Base-by-base conservation (phyloP, 2,888 invertebrate genomes). In the Nephrotoma appendiculata region DNA sequence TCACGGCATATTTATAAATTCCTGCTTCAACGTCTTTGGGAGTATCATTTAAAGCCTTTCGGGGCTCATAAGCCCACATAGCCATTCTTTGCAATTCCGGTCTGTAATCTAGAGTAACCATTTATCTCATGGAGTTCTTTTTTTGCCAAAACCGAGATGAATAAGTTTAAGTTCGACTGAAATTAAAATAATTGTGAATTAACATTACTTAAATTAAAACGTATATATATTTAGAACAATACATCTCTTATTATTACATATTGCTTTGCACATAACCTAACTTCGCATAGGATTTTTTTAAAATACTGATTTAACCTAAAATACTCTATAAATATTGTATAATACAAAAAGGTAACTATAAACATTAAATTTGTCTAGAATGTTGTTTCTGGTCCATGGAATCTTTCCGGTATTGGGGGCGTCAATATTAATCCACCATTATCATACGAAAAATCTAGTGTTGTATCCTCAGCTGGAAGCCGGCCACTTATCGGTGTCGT, bases 361-460 rank as follows among this genome's bases (percentile, higher is more conserved):
- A 52, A 31, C 12, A 41, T 71, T 71, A 6, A n/a, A 52, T 31
- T 31, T 31, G 11, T 9, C 71, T 86, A 86, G 87, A 87, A 52
- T 44, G 86, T 87, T 57, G 88, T 87, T 87, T 88, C 88, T 3
- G 88, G 86, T 87, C 88, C 87, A 31, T 71, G 71, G 19, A 31
- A 71, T 86, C 88, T 87, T 86, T 91, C 91, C 83, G 90, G 91
- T 12, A 89, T 88, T 12, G 90, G 89, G 0, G 94, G 93, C 12
- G 95, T 95, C 87, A 95, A 94, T 12, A 94, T 94, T 94, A 96
- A 94, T 0, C 94, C 96, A 89, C 95, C 95, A 91, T 96, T 96
- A 89, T 96, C 96, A 89, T 96, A 96, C 0, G 95, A 95, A 89
- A 95, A 96, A 89, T 96, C 96, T 71, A 95, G 91, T 1, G 95